phyloP scores from a whole-genome alignment of 2,113 vertebrate genomes.

The Gulo gulo region DNA sequence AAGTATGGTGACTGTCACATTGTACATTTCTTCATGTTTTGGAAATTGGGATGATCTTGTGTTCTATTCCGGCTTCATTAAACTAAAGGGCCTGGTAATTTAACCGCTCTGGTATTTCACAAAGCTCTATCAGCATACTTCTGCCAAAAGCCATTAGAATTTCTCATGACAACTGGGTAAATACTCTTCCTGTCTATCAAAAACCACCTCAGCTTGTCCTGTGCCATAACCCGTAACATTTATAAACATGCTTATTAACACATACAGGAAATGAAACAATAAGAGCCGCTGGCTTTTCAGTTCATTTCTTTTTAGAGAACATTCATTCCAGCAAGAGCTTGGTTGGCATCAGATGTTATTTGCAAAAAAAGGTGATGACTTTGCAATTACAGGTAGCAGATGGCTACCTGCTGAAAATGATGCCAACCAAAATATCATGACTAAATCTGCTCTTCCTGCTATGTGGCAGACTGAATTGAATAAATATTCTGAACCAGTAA shows the following conservation, averaged over 20 bases:
- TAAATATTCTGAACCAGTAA: slow-evolving; percentile 59
- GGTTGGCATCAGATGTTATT: slow-evolving; percentile 51
- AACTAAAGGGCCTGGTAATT: slow-evolving; percentile 58
- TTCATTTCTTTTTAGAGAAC: slow-evolving; percentile 57
- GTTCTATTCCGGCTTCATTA: slow-evolving; percentile 54
- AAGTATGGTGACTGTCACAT: slow-evolving; percentile 41
- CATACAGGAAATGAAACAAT: slow-evolving; percentile 12
- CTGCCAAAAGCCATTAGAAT: slow-evolving; percentile 74
- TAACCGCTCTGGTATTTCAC: slow-evolving; percentile 58
- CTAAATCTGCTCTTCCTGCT: slow-evolving; percentile 28
- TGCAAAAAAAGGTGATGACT: slow-evolving; percentile 58
- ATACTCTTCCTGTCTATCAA: slow-evolving; percentile 64
- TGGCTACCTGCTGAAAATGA: slow-evolving; percentile 60
- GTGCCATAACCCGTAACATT: slow-evolving; percentile 58
- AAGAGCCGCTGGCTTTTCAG: slow-evolving; percentile 15
- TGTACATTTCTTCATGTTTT: slow-evolving; percentile 57
- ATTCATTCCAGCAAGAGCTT: not conserved
- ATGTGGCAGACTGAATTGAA: slow-evolving; percentile 21
- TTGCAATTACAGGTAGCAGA: slow-evolving; percentile 73
- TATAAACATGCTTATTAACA: slow-evolving; percentile 67
- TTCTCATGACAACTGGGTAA: slow-evolving; percentile 73
- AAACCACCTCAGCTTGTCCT: slow-evolving; percentile 69
- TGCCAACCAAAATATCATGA: slow-evolving; percentile 67
- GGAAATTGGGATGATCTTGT: slow-evolving; percentile 43
- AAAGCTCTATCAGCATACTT: slow-evolving; percentile 41